A percentile compares a stretch with the other conserved stretches of the same genome.
Conservation (phyloP, 2,113 vertebrate genomes). For the Orycteropus afer region DNA sequence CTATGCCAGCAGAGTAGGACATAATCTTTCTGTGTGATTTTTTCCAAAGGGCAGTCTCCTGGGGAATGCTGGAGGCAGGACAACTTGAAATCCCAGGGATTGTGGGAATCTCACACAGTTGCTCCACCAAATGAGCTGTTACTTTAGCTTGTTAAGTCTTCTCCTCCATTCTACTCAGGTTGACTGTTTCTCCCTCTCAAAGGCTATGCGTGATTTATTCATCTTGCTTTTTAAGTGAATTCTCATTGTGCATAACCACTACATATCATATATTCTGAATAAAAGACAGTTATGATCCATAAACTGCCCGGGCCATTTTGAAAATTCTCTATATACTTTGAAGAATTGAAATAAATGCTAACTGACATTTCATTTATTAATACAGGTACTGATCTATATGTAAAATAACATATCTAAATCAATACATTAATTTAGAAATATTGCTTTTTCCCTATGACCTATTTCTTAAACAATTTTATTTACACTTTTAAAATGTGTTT, state of each 20-base stretch:
- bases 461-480: conserved; percentile 34
- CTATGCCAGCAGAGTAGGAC: too few species aligned
- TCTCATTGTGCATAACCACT: not conserved
- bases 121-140: not conserved
- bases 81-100: not conserved
- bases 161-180: not conserved
- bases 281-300: not conserved
- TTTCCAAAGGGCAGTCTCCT: not conserved
- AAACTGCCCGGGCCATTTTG: not conserved
- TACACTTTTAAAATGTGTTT: not conserved
- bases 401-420: conserved; percentile 13
- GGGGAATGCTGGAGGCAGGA: not conserved
- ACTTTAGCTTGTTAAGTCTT: not conserved
- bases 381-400: not conserved
- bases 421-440: conserved; percentile 24
- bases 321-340: not conserved
- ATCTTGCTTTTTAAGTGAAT: conserved; percentile 35
- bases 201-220: not conserved
- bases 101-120: not conserved
- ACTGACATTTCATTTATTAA: not conserved
- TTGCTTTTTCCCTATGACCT: not conserved
- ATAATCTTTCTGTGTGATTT: not conserved
- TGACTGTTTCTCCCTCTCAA: not conserved
- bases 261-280: not conserved
- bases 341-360: not conserved